phyloP scores from a whole-genome alignment of 2,888 invertebrate species.

The Cordilura impudica region DNA sequence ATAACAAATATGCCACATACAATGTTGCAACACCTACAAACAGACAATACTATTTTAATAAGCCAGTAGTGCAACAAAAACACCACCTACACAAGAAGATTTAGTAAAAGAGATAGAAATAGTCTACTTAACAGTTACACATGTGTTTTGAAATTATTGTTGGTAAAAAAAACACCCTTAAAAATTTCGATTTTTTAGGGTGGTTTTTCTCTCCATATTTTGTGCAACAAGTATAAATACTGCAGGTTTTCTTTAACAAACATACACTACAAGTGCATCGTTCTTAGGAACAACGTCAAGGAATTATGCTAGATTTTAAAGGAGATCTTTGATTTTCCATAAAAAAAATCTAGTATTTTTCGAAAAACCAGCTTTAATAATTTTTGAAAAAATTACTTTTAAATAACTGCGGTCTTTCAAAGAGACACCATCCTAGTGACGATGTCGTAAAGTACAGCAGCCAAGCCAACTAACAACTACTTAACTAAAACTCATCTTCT shows the following conservation, averaged over 20 bases:
- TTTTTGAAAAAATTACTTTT: constrained; percentile 3
- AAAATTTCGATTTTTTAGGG: background rate
- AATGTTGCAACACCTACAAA: constrained; percentile 16
- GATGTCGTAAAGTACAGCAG: background rate
- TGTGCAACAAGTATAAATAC: constrained; percentile 53
- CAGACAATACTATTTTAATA: background rate
- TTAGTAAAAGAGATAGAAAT: background rate
- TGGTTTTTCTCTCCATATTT: constrained; percentile 1
- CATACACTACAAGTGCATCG: constrained; percentile 64
- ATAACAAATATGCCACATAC: background rate
- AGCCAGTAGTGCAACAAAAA: constrained; percentile 1
- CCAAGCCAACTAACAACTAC: constrained; percentile 24
- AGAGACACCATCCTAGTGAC: constrained; percentile 20
- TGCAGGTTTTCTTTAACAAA: background rate
- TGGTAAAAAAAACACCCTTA: constrained; percentile 22
- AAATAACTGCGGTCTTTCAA: background rate
- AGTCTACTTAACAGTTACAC: background rate
- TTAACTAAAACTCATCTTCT: background rate
- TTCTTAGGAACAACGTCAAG: constrained; percentile 23
- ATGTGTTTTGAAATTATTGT: background rate
- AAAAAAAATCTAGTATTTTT: background rate
- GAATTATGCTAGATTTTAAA: no score
- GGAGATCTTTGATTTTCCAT: no score
- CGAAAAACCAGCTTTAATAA: background rate
- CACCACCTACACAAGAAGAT: constrained; percentile 23